Conservation (phyloP, 2,888 invertebrate genomes). For the Andrena marginata region DNA sequence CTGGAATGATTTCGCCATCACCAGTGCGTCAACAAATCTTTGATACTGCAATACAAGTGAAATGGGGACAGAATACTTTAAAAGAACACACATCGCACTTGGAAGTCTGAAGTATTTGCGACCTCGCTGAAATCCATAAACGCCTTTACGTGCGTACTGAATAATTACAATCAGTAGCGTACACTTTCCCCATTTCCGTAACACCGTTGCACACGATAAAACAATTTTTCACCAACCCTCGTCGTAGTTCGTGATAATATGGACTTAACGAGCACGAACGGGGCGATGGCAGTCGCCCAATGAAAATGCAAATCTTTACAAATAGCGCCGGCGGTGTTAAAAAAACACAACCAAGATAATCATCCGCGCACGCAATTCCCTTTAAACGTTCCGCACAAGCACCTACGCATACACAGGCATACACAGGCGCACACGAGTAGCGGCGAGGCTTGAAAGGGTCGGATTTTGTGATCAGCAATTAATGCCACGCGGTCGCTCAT, state of each 20-base stretch:
- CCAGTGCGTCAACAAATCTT: too few species aligned
- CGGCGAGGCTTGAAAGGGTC: not conserved
- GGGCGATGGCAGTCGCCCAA: not conserved
- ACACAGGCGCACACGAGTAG: not conserved
- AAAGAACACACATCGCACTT: too few species aligned
- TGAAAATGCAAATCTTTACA: constrained; percentile 67
- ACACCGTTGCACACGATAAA: too few species aligned
- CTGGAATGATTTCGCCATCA: too few species aligned
- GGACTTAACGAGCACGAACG: constrained; percentile 4
- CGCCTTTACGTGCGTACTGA: too few species aligned
- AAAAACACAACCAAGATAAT: constrained; percentile 45
- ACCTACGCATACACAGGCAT: not conserved
- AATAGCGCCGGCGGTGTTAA: constrained; percentile 43
- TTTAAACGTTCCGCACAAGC: not conserved
- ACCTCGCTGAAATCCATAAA: too few species aligned
- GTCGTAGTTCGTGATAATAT: not conserved
- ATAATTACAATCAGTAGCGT: too few species aligned
- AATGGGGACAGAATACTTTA: too few species aligned
- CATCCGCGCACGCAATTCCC: constrained; percentile 41
- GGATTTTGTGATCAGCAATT: constrained; percentile 75
- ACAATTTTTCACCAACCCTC: not conserved
- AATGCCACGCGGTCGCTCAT: constrained; percentile 73
- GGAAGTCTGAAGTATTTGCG: too few species aligned
- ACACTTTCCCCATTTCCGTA: too few species aligned
- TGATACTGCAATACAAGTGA: too few species aligned